Evolutionary conservation across 2,113 vertebrate species (phyloP).

Genomic region (Benitochromis conjunctus): DNA sequence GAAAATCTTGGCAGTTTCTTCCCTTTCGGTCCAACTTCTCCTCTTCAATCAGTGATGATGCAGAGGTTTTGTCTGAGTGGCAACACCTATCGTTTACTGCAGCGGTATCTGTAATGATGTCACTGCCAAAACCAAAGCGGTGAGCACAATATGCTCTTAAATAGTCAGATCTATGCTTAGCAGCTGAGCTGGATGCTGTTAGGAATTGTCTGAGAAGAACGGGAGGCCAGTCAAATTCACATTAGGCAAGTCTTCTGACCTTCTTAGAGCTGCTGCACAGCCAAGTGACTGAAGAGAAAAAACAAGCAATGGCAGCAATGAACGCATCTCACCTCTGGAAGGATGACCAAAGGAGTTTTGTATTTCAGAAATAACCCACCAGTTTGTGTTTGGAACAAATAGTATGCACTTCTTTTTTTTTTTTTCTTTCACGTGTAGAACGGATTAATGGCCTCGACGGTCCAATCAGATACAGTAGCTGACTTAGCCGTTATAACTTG

Average conservation of each 20-base stretch:
- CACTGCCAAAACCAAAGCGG: background rate
- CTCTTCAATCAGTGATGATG: background rate
- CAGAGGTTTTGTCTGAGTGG: background rate
- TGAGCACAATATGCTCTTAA: background rate
- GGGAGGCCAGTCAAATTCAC: background rate
- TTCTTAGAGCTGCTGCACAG: background rate
- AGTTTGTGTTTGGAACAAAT: background rate
- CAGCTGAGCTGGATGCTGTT: background rate
- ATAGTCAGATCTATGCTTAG: background rate
- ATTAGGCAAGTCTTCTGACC: background rate
- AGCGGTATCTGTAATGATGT: background rate
- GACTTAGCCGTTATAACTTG: background rate
- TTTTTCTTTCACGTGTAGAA: background rate
- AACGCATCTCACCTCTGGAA: background rate
- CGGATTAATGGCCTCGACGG: background rate
- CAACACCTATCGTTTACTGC: background rate
- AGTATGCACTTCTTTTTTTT: background rate
- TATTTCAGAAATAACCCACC: background rate
- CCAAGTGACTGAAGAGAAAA: background rate
- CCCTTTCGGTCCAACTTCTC: background rate
- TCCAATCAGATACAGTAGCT: background rate
- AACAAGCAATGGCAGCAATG: fast-evolving
- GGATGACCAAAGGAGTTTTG: background rate
- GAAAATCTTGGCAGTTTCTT: background rate
- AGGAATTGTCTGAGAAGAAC: background rate